phyloP scores from a whole-genome alignment of 2,797 vertebrate species.

The Sebastes melanostomus region DNA sequence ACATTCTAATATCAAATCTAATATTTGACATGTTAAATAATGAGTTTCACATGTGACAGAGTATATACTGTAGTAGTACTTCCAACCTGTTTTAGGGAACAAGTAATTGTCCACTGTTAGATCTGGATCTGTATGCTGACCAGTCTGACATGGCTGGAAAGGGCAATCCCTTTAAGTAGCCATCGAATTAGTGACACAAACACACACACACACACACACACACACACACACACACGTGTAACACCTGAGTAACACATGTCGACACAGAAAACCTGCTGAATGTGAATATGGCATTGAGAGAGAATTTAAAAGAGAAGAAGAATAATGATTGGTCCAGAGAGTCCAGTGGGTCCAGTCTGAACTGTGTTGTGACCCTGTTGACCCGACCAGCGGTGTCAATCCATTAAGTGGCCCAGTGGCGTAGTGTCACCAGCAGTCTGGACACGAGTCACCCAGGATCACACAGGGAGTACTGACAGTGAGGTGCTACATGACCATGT shows the following conservation, averaged over 20 bases:
- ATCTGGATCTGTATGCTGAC: conserved; percentile 24
- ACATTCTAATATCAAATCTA: not conserved
- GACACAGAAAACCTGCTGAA: not conserved
- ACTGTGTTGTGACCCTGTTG: not conserved
- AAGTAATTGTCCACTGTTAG: too few species aligned
- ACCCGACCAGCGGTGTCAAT: conserved; percentile 27
- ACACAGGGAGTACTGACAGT: not conserved
- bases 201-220: not conserved
- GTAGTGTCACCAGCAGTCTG: conserved; percentile 20
- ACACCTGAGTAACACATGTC: not conserved
- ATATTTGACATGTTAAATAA: not conserved
- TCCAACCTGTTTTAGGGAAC: not conserved
- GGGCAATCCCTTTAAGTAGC: conserved; percentile 68
- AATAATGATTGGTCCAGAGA: too few species aligned
- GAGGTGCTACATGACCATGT: not conserved
- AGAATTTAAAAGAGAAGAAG: not conserved
- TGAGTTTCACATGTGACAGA: not conserved
- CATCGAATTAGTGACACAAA: conserved; percentile 36
- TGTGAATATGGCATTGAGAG: not conserved
- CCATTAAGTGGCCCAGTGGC: conserved; percentile 34
- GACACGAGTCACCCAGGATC: not conserved
- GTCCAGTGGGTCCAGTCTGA: too few species aligned
- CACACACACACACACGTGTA: not conserved
- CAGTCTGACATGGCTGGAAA: conserved; percentile 45
- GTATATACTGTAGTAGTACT: too few species aligned